These are phyloP conservation scores for Alosa sapidissima DNA, from an alignment of 2,797 vertebrate genomes.

Conservation along the genomic window DNA sequence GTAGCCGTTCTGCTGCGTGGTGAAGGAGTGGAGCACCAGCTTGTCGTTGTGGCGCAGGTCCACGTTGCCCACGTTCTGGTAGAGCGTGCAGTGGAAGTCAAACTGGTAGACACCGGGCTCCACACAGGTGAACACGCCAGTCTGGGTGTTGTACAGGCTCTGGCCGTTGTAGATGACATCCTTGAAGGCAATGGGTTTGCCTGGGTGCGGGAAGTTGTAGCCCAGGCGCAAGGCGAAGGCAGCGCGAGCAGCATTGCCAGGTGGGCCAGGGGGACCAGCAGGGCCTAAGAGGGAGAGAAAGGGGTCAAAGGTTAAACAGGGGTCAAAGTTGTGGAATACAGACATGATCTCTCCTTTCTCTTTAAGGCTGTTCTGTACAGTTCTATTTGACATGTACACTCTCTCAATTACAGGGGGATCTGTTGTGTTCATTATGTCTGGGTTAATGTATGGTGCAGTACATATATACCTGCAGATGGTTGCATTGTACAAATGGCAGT, in stretches of 20 bases:
- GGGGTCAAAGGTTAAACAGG: neutral
- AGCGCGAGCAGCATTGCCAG: constrained; percentile 47
- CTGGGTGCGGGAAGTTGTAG: constrained; percentile 25
- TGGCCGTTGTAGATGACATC: constrained; percentile 62
- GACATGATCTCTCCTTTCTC: too few species aligned
- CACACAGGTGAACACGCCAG: constrained; percentile 59
- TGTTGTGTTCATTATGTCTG: too few species aligned
- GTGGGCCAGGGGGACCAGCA: neutral
- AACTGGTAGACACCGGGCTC: constrained; percentile 66
- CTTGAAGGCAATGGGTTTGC: constrained; percentile 49
- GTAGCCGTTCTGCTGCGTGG: constrained; percentile 33
- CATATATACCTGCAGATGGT: too few species aligned
- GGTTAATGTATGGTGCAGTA: too few species aligned
- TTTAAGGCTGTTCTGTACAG: too few species aligned
- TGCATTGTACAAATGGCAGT: too few species aligned
- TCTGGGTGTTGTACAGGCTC: constrained; percentile 48
- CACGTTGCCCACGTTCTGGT: neutral
- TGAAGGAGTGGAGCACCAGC: constrained; percentile 53
- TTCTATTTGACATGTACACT: too few species aligned
- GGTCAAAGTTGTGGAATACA: neutral
- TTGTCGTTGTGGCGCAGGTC: constrained; percentile 5
- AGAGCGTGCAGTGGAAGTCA: constrained; percentile 56
- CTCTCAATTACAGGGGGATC: too few species aligned
- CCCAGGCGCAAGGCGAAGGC: constrained; percentile 42
- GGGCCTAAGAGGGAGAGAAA: neutral